Conservation (phyloP, 1,140 invertebrate genomes). For the Trinorchestia longiramus region DNA sequence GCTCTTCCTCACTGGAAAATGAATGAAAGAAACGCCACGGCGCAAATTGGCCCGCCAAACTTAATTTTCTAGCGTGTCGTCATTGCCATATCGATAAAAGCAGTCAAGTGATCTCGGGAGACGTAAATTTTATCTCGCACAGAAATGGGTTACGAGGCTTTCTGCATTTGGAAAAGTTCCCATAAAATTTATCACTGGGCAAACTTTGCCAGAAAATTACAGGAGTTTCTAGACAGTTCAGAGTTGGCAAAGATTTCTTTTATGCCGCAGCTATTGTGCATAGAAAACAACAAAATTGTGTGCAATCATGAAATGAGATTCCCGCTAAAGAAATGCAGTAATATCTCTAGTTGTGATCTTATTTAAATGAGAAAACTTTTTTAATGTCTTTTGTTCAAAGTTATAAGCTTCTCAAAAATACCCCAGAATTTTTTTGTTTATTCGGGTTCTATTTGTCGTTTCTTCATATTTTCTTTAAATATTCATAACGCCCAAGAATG, state of each 20-base stretch:
- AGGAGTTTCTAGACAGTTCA: not conserved
- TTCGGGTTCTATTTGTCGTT: not conserved
- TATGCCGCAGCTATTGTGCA: slow-evolving; percentile 1
- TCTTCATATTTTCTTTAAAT: not conserved
- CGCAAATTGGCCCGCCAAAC: not conserved
- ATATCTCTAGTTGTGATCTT: slow-evolving; percentile 7
- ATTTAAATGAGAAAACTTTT: slow-evolving; percentile 46
- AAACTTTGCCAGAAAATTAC: slow-evolving; percentile 24
- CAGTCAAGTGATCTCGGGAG: not conserved
- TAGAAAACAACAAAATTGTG: slow-evolving; percentile 22
- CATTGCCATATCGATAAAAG: slow-evolving; percentile 35
- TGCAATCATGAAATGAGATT: slow-evolving; percentile 27
- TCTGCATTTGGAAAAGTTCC: slow-evolving; percentile 27
- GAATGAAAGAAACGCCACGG: not conserved
- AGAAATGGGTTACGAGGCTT: slow-evolving; percentile 34
- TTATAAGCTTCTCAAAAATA: slow-evolving; percentile 7
- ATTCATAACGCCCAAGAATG: not conserved
- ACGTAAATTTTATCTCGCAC: not conserved
- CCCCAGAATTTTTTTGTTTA: not conserved
- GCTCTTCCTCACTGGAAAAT: not conserved
- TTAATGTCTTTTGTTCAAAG: not conserved
- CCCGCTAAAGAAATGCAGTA: not conserved
- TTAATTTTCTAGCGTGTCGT: not conserved
- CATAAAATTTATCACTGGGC: slow-evolving; percentile 21
- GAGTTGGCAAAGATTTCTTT: slow-evolving; percentile 16